Conservation (phyloP, 2,797 vertebrate species). For the Scomberomorus guttatus region DNA sequence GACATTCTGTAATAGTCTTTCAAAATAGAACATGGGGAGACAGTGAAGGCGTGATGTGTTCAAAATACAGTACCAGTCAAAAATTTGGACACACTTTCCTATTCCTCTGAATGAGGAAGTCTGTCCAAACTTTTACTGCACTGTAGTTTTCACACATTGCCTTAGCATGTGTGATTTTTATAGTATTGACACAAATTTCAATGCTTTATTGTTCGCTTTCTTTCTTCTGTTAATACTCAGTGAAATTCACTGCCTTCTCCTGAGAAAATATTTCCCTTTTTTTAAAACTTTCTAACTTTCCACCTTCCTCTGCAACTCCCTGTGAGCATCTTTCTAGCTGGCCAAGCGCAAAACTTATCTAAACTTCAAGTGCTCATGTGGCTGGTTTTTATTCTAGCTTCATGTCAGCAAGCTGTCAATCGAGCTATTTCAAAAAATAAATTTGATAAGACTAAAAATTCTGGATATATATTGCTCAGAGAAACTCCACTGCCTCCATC, state of each 20-base stretch:
- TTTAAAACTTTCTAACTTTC: not conserved
- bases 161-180: not conserved
- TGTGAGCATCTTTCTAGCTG: not conserved
- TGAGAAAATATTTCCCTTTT: not conserved
- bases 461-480: not conserved
- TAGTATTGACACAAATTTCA: conserved; percentile 23
- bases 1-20: not conserved
- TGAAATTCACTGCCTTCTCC: not conserved
- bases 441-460: not conserved
- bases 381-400: conserved; percentile 2
- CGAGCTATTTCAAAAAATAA: not conserved
- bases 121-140: no score
- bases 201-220: conserved; percentile 1
- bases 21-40: conserved; percentile 12
- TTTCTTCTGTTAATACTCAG: conserved; percentile 3
- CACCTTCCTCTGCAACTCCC: not conserved
- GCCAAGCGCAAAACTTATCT: not conserved
- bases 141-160: not conserved
- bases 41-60: conserved; percentile 26
- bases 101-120: no score
- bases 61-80: not conserved
- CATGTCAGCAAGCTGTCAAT: conserved; percentile 14
- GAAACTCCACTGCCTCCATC: not conserved
- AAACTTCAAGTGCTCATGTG: not conserved
- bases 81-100: no score